A percentile compares a stretch with the other conserved stretches of the same genome.
Evolutionary conservation across 2,113 vertebrate genomes (phyloP).

Genomic region (Carassius carassius): DNA sequence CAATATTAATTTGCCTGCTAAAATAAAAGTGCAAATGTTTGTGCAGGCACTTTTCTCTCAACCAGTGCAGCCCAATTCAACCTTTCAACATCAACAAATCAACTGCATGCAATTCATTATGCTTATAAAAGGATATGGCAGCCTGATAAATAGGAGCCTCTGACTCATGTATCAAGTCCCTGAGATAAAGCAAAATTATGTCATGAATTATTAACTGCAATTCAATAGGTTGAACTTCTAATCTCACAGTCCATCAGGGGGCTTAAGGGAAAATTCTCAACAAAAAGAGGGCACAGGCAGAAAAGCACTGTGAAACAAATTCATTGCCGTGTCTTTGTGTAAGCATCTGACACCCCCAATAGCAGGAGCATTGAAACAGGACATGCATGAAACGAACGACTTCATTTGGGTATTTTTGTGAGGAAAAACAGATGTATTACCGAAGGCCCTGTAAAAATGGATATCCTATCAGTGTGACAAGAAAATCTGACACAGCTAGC

Average conservation of each 20-base stretch:
- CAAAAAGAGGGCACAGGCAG: slow-evolving; percentile 11
- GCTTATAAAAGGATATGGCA: slow-evolving; percentile 50
- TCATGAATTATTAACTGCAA: slow-evolving; percentile 61
- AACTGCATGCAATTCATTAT: slow-evolving; percentile 44
- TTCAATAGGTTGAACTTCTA: slow-evolving; percentile 52
- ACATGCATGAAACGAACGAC: neutral
- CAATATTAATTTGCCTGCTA: slow-evolving; percentile 32
- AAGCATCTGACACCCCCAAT: slow-evolving; percentile 5
- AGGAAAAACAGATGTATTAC: slow-evolving; percentile 26
- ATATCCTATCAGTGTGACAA: slow-evolving; percentile 16
- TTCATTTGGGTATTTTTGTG: slow-evolving; percentile 27
- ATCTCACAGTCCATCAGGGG: slow-evolving; percentile 39
- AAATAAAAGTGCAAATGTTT: slow-evolving; percentile 28
- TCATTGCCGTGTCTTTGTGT: slow-evolving; percentile 2
- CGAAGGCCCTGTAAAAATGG: slow-evolving; percentile 5
- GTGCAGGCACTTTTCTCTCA: slow-evolving; percentile 25
- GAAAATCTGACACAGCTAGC: slow-evolving; percentile 24
- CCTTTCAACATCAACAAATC: slow-evolving; percentile 51
- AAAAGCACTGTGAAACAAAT: neutral
- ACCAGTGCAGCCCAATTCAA: slow-evolving; percentile 20
- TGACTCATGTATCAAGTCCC: slow-evolving; percentile 53
- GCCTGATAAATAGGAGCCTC: slow-evolving; percentile 56
- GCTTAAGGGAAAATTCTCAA: slow-evolving; percentile 33
- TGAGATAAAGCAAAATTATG: slow-evolving; percentile 59
- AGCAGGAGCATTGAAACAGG: neutral